Conservation (phyloP, 2,888 invertebrate species). For the Odontothrips loti region DNA sequence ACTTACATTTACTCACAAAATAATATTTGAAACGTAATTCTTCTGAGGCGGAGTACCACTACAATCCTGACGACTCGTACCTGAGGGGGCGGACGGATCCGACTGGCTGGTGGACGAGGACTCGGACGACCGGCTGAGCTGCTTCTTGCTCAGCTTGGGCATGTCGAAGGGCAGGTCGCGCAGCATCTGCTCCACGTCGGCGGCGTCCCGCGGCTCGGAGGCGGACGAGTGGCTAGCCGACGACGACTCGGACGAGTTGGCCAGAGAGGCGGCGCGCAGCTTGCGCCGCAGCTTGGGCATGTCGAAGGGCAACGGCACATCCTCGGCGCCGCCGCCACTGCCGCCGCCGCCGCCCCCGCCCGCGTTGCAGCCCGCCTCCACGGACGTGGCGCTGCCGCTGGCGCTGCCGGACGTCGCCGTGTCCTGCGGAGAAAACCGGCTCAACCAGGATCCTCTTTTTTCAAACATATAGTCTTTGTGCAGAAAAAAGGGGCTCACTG, state of each 20-base stretch:
- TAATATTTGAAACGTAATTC: too few relatives aligned
- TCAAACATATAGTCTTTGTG: too few relatives aligned
- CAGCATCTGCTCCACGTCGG: slow-evolving; percentile 44
- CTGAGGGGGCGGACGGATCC: not conserved
- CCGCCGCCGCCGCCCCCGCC: not conserved
- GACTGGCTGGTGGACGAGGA: slow-evolving; percentile 14
- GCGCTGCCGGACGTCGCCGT: slow-evolving; percentile 63
- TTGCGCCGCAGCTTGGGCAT: slow-evolving; percentile 83
- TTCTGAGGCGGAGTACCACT: too few relatives aligned
- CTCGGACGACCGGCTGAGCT: slow-evolving; percentile 52
- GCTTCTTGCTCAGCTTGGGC: slow-evolving; percentile 77
- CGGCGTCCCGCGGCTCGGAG: slow-evolving; percentile 2
- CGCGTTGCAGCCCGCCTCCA: not conserved
- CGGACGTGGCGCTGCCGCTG: slow-evolving; percentile 52
- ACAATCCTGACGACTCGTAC: not conserved
- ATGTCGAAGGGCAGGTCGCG: slow-evolving; percentile 84
- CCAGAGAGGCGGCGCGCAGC: slow-evolving; percentile 49
- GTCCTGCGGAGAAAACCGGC: slow-evolving; percentile 48
- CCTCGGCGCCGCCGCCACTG: slow-evolving; percentile 50
- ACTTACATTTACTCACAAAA: too few relatives aligned
- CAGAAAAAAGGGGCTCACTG: too few relatives aligned
- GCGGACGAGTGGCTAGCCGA: slow-evolving; percentile 4
- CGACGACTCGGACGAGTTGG: slow-evolving; percentile 6
- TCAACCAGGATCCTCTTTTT: not conserved
- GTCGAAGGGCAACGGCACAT: slow-evolving; percentile 86